A percentile compares a stretch with the other conserved stretches of the same genome.
phyloP scores from a whole-genome alignment of 2,113 vertebrate species.

The Phainopepla nitens region DNA sequence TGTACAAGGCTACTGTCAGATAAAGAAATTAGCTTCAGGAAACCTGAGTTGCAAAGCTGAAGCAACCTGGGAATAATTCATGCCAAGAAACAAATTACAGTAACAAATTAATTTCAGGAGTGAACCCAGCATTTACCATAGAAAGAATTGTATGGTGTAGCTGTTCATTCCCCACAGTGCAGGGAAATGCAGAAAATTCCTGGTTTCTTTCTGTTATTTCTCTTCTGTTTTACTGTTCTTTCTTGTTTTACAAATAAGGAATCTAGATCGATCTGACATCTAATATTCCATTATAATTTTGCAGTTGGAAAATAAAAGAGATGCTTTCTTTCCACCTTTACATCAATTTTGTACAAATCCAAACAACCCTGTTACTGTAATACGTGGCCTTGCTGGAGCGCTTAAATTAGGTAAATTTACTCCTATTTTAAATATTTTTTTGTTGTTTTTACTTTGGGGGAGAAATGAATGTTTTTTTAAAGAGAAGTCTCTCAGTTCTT shows the following conservation, averaged over 20 bases:
- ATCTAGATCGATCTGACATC: background rate
- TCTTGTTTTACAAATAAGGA: background rate
- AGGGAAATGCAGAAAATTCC: background rate
- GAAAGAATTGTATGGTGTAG: background rate
- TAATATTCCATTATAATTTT: conserved; percentile 64
- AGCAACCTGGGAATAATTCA: conserved; percentile 17
- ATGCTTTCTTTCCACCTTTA: conserved; percentile 96
- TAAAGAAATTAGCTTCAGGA: conserved; percentile 23
- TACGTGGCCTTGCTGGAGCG: conserved; percentile 97
- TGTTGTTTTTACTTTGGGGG: background rate
- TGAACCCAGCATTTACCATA: background rate
- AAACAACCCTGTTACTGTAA: conserved; percentile 98
- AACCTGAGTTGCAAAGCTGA: background rate
- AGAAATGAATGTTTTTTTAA: background rate
- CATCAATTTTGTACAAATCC: conserved; percentile 99
- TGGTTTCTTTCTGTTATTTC: background rate
- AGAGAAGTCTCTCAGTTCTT: background rate
- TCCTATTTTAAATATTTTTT: too few species aligned
- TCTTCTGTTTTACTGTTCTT: background rate
- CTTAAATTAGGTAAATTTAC: conserved; percentile 85
- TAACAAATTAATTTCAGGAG: conserved; percentile 30
- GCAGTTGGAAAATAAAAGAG: conserved; percentile 98
- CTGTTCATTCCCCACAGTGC: background rate
- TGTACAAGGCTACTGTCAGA: background rate
- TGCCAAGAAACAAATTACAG: conserved; percentile 36